Conservation (phyloP, 37 sponge, comb jelly and placozoan species). For the Ianthella basta region DNA sequence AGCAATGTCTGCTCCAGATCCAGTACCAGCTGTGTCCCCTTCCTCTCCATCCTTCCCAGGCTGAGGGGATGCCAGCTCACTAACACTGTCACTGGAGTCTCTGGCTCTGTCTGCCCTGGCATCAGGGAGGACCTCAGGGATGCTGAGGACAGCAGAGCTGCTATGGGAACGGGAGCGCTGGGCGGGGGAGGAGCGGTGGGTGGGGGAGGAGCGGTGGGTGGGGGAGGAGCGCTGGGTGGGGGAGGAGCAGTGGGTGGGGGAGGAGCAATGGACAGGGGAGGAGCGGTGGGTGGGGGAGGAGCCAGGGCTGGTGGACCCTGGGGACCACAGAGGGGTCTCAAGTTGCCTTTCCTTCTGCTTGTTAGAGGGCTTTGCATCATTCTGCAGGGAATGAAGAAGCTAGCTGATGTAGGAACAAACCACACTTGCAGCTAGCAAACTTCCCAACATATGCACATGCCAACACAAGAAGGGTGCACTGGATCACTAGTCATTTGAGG, state of each 20-base stretch:
- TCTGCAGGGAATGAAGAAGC: background rate
- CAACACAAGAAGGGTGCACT: background rate
- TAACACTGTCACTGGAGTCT: no score
- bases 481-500: background rate
- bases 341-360: background rate
- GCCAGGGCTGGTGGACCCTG: background rate
- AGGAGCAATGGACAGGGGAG: background rate
- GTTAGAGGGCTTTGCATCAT: background rate
- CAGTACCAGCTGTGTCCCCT: no score
- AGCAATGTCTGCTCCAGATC: no score
- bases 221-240: background rate
- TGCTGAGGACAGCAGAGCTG: background rate
- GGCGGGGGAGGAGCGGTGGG: background rate
- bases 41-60: no score
- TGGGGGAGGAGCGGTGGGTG: background rate
- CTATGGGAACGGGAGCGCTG: background rate
- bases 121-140: no score
- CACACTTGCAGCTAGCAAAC: background rate
- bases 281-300: background rate
- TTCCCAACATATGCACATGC: background rate
- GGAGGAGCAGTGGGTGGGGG: background rate
- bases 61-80: no score
- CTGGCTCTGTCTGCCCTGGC: no score
- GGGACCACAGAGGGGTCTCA: conserved; percentile 24
- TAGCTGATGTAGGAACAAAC: background rate